Percentiles rank a stretch among this genome's conserved stretches.
These are phyloP conservation scores for Barnardius zonarius DNA, from an alignment of 2,113 vertebrate species.

Conservation along the genomic window DNA sequence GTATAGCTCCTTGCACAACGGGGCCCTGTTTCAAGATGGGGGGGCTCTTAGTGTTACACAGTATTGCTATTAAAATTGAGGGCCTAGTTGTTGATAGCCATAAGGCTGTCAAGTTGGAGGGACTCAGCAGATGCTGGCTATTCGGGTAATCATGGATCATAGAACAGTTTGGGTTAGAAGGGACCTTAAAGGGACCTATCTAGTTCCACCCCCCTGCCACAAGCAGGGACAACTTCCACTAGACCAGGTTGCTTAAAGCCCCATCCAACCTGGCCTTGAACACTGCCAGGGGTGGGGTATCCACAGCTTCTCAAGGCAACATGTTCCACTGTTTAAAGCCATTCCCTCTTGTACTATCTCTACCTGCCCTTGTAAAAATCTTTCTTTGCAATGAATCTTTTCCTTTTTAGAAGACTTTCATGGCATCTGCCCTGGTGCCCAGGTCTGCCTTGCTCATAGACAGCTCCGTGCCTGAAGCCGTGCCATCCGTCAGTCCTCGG, in stretches of 20 bases:
- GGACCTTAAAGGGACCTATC: not conserved
- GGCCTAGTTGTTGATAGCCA: not conserved
- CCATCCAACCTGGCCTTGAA: not conserved
- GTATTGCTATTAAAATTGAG: not conserved
- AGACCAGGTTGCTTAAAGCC: not conserved
- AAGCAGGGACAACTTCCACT: not conserved
- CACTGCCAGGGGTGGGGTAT: not conserved
- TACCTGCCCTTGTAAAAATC: not conserved
- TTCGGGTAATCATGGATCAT: not conserved
- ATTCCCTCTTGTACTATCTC: not conserved
- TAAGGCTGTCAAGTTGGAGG: not conserved
- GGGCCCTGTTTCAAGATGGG: not conserved
- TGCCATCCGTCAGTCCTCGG: not conserved
- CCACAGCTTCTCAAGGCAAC: not conserved
- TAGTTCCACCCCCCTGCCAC: not conserved
- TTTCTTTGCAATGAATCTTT: not conserved
- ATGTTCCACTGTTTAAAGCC: not conserved
- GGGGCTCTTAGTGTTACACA: not conserved
- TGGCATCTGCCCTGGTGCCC: not conserved
- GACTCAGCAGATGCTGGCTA: not conserved
- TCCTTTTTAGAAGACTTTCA: not conserved
- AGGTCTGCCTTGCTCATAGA: not conserved
- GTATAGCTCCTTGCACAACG: not conserved
- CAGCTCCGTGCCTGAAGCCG: not conserved
- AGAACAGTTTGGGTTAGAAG: not conserved